Conservation (phyloP, 2,797 vertebrate genomes). For the Menidia menidia region DNA sequence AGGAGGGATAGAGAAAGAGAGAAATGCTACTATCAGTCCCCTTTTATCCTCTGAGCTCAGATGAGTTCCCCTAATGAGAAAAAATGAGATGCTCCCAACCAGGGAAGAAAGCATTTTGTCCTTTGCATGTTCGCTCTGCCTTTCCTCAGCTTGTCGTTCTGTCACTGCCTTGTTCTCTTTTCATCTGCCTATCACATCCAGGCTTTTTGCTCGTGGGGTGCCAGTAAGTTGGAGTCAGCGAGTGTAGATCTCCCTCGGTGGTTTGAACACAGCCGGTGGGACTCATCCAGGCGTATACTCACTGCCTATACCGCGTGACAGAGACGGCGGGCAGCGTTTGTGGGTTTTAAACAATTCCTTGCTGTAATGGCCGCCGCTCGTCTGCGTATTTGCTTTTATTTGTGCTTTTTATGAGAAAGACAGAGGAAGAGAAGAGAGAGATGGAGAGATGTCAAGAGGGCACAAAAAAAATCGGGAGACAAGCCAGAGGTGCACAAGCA, state of each 20-base stretch:
- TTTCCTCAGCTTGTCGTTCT: slow-evolving; percentile 69
- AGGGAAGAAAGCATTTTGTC: slow-evolving; percentile 78
- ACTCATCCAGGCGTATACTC: slow-evolving; percentile 48
- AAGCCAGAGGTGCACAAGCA: slow-evolving; percentile 61
- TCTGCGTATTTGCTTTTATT: background rate
- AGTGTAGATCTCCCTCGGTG: slow-evolving; percentile 59
- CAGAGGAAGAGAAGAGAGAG: slow-evolving; percentile 8
- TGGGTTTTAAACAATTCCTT: slow-evolving; percentile 12
- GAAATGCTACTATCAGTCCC: slow-evolving; percentile 71
- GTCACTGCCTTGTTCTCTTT: slow-evolving; percentile 72
- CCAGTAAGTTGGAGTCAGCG: slow-evolving; percentile 62
- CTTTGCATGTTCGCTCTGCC: slow-evolving; percentile 75
- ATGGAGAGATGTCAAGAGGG: slow-evolving; percentile 43
- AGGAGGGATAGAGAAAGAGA: slow-evolving; percentile 51
- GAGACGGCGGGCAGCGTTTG: slow-evolving; percentile 6
- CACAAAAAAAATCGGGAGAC: slow-evolving; percentile 53
- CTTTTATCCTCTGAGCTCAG: slow-evolving; percentile 78
- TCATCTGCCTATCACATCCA: slow-evolving; percentile 75
- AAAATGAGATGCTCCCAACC: slow-evolving; percentile 76
- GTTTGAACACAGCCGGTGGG: slow-evolving; percentile 53
- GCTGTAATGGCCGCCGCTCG: slow-evolving; percentile 17
- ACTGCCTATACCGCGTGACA: slow-evolving; percentile 32
- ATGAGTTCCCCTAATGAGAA: slow-evolving; percentile 80
- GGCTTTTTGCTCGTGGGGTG: slow-evolving; percentile 64
- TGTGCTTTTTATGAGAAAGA: slow-evolving; percentile 19